Evolutionary conservation across 1,140 invertebrate species (phyloP).

Genomic region (Tetragnatha versicolor): DNA sequence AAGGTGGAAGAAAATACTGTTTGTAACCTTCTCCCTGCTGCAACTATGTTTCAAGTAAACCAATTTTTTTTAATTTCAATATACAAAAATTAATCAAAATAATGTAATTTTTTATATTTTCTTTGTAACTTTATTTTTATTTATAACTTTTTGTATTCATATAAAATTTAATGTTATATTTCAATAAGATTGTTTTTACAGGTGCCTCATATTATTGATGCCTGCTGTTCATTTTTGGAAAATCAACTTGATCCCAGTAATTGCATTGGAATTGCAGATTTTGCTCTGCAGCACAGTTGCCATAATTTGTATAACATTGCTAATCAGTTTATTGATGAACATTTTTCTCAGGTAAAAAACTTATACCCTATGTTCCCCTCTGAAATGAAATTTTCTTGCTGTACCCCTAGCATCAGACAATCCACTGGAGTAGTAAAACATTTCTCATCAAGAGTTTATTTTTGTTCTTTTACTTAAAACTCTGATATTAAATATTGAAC

Average conservation of each 20-base stretch:
- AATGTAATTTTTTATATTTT: no score
- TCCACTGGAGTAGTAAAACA: no score
- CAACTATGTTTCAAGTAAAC: constrained; percentile 89
- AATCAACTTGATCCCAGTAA: constrained; percentile 96
- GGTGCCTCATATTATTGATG: constrained; percentile 83
- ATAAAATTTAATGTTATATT: constrained; percentile 71
- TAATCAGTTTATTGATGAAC: constrained; percentile 86
- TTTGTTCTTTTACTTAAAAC: no score
- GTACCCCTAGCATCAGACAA: no score
- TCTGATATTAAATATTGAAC: no score
- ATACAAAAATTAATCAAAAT: no score
- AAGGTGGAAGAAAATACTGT: constrained; percentile 94
- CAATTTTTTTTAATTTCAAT: no score
- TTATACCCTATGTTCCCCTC: neutral
- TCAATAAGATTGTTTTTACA: constrained; percentile 74
- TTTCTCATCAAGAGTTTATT: no score
- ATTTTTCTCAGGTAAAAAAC: constrained; percentile 78
- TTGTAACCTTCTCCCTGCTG: constrained; percentile 86
- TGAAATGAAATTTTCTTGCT: no score
- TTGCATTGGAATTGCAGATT: constrained; percentile 95
- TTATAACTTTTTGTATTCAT: neutral
- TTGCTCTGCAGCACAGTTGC: constrained; percentile 93
- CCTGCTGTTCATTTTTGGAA: constrained; percentile 98
- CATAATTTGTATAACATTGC: constrained; percentile 82
- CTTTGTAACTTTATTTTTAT: neutral